Conservation (phyloP, 2,797 vertebrate genomes). For the Mastacembelus armatus region DNA sequence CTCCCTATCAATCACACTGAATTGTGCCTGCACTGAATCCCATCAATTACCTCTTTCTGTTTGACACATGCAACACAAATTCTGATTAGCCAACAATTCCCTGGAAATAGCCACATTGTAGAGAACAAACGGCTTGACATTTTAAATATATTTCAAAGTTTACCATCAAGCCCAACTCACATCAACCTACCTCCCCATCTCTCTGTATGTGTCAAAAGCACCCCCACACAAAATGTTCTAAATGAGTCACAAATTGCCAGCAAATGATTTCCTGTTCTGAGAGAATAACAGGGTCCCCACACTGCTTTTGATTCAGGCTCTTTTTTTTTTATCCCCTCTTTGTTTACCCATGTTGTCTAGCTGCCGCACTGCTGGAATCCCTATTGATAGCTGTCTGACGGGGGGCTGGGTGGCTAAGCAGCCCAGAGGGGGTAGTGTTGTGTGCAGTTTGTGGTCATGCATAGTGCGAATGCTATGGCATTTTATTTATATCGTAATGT, state of each 20-base stretch:
- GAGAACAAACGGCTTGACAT: constrained; percentile 71
- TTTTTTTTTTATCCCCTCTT: constrained; percentile 77
- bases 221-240: constrained; percentile 60
- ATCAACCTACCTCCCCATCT: constrained; percentile 44
- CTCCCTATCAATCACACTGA: constrained; percentile 71
- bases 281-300: constrained; percentile 77
- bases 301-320: constrained; percentile 77
- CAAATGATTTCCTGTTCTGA: constrained; percentile 81
- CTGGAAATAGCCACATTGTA: constrained; percentile 62
- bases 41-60: constrained; percentile 71
- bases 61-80: constrained; percentile 65
- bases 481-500: constrained; percentile 15
- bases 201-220: constrained; percentile 56
- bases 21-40: constrained; percentile 57
- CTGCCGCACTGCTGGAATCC: constrained; percentile 81
- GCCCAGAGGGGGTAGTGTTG: constrained; percentile 61
- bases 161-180: constrained; percentile 45
- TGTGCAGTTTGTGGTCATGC: constrained; percentile 35
- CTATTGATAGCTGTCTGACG: constrained; percentile 86
- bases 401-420: constrained; percentile 69
- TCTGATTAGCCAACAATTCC: constrained; percentile 76
- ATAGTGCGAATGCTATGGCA: constrained; percentile 1
- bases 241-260: constrained; percentile 82
- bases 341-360: constrained; percentile 82
- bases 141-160: constrained; percentile 76